Percentiles rank a stretch among this genome's conserved stretches.
phyloP scores from a whole-genome alignment of 2,113 vertebrate genomes.

The Esox niger region DNA sequence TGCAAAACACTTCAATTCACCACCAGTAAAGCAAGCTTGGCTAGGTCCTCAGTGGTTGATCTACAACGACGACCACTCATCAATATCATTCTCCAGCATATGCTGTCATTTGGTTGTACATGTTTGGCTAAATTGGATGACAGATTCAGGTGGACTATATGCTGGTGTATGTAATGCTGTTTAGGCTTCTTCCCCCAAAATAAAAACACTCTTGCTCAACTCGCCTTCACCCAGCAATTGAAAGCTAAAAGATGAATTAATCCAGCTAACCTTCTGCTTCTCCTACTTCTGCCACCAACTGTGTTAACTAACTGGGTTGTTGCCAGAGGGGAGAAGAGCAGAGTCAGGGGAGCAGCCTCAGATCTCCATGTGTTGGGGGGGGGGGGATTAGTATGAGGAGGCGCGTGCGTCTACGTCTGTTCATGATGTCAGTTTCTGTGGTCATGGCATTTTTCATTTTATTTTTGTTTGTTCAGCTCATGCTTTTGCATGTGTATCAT shows the following conservation, averaged over 20 bases:
- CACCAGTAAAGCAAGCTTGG: constrained; percentile 40
- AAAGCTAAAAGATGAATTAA: background rate
- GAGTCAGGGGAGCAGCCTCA: constrained; percentile 80
- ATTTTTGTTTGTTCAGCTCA: constrained; percentile 33
- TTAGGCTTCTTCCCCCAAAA: constrained; percentile 8
- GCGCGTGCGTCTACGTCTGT: constrained; percentile 42
- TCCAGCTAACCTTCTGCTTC: constrained; percentile 22
- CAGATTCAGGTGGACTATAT: background rate
- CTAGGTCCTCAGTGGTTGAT: constrained; percentile 29
- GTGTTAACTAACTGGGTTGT: constrained; percentile 28
- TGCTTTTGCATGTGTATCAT: constrained; percentile 34
- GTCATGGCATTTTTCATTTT: constrained; percentile 13
- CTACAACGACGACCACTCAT: background rate
- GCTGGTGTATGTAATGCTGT: constrained; percentile 14
- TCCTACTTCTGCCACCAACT: constrained; percentile 33
- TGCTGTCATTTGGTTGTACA: constrained; percentile 7
- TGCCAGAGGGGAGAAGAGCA: constrained; percentile 34
- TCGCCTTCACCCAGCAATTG: constrained; percentile 6
- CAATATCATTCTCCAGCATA: constrained; percentile 15
- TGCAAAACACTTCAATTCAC: constrained; percentile 40
- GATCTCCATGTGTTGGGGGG: constrained; percentile 55
- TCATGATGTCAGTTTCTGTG: constrained; percentile 21
- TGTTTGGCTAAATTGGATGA: constrained; percentile 11
- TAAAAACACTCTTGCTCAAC: constrained; percentile 7
- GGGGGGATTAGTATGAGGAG: constrained; percentile 41